Conservation (phyloP, 2,888 invertebrate genomes). For the Schrankia costaestrigalis region DNA sequence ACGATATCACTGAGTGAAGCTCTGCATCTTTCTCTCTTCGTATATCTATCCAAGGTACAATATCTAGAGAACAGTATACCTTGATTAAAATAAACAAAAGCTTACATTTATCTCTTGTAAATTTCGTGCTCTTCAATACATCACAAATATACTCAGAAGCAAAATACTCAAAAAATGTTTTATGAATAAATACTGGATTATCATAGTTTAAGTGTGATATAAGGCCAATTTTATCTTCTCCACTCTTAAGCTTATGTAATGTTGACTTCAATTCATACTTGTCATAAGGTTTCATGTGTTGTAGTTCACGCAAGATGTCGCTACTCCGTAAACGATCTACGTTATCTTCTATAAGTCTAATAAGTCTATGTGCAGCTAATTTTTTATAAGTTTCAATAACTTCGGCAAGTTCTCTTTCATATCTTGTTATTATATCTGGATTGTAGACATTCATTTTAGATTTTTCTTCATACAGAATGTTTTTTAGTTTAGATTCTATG, state of each 20-base stretch:
- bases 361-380: no score
- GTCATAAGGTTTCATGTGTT: conserved; percentile 6
- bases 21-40: conserved; percentile 1
- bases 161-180: conserved; percentile 7
- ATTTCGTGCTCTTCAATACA: conserved; percentile 1
- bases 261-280: not conserved
- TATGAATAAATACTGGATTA: conserved; percentile 4
- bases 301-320: conserved; percentile 4
- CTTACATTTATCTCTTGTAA: not conserved
- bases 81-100: conserved; percentile 2
- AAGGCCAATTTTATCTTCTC: conserved; percentile 5
- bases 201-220: conserved; percentile 3
- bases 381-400: conserved; percentile 15
- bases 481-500: conserved; percentile 17
- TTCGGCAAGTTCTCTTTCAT: conserved; percentile 13
- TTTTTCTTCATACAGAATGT: conserved; percentile 17
- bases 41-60: conserved; percentile 2
- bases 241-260: not conserved
- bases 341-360: no score
- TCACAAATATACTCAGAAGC: conserved; percentile 2
- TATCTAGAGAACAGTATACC: conserved; percentile 1
- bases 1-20: not conserved
- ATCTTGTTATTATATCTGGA: conserved; percentile 9
- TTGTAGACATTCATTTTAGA: conserved; percentile 11
- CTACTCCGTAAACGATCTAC: no score